Evolutionary conservation across 2,113 vertebrate genomes (phyloP).

Genomic region (Grammatotria lemairii): DNA sequence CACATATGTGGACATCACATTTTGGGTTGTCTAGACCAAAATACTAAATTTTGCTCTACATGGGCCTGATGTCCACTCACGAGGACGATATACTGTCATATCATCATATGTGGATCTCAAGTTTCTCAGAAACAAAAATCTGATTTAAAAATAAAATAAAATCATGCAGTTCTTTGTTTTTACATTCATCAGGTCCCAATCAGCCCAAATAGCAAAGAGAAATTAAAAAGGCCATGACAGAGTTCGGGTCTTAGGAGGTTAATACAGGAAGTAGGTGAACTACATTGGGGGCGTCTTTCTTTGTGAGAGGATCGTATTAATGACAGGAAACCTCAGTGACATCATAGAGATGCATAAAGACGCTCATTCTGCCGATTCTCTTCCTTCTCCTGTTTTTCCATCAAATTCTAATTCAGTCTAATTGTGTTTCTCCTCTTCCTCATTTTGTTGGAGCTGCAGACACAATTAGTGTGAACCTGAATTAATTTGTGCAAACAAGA

Average conservation of each 20-base stretch:
- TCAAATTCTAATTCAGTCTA: neutral
- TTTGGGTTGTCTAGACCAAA: neutral
- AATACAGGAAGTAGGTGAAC: neutral
- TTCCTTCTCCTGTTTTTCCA: neutral
- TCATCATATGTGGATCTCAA: neutral
- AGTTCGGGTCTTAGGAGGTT: neutral
- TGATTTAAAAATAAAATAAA: neutral
- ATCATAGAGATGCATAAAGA: rapidly evolving
- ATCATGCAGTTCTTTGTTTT: neutral
- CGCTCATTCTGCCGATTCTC: neutral
- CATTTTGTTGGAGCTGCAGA: neutral
- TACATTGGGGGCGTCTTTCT: neutral
- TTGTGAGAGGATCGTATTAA: neutral
- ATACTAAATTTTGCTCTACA: neutral
- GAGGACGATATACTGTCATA: neutral
- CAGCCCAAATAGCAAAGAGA: neutral
- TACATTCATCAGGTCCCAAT: neutral
- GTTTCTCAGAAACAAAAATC: neutral
- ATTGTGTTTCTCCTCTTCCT: neutral
- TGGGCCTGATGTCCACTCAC: neutral
- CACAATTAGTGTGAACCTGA: neutral
- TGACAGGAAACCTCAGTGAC: neutral
- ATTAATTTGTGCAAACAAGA: neutral
- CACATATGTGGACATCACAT: neutral
- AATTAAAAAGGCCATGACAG: neutral